Evolutionary conservation across 1,140 invertebrate species (phyloP), one percentile per base, ranked within the genome.

Genomic region (Dermatophagoides farinae): DNA sequence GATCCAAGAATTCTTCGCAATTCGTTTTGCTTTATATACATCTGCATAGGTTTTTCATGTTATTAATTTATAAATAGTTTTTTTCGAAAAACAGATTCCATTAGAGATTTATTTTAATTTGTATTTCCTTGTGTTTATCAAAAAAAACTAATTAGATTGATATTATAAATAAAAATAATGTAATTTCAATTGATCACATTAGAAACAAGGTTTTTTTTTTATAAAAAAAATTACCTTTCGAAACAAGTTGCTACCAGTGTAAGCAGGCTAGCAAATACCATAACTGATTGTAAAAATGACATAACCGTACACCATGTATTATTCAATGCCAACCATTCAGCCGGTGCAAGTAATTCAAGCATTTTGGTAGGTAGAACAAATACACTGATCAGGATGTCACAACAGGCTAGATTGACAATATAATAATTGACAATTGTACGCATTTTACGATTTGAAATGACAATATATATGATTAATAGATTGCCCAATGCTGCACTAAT

Each of bases 401-500:
- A 73, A 31, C 69, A 54, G 0, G 74, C 74, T 43, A 77, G 63
- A 65, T 77, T 77, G 40, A 76, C 74, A 44, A 77, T 75, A 66
- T 75, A 75, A 63, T 73, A 76, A 66, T 77, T 76, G 50, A 76
- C 75, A 11, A 73, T 71, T 1, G 73, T 76, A 59, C 75, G 74
- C 75, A 77, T 76, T 47, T 71, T 69, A 11, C 68, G 67, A 64
- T 75, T 75, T 0, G 62, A 43, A 41, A 66, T 64, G 10, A 73
- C 71, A 0, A 69, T 70, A 25, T 67, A 57, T 46, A 65, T 66
- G 6, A 73, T 71, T 18, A 72, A 53, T 10, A 66, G 46, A 53
- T 73, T 73, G 0, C 71, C 71, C 20, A 69, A 58, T 1, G 75
- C 64, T 8, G 75, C 69, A 5, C 75, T 61, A 5, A 72, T 44